Evolutionary conservation across 2,113 vertebrate species (phyloP).

Genomic region (Coryphaenoides rupestris): DNA sequence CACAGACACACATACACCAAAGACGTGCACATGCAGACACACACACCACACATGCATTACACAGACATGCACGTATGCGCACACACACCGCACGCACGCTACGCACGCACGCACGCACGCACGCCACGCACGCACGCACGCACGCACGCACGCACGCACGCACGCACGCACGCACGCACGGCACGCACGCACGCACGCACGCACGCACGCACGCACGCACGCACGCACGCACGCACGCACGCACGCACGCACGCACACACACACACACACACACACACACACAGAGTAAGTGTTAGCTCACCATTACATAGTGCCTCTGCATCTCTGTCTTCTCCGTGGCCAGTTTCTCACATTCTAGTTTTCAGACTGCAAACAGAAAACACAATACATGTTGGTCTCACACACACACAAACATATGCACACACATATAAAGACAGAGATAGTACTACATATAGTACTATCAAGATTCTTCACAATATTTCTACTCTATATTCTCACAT

Average conservation of each 20-base stretch:
- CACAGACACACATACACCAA: not conserved
- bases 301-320: conserved; percentile 98
- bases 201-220: not conserved
- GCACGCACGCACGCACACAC: not conserved
- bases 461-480: no score
- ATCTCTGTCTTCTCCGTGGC: conserved; percentile 98
- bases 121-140: not conserved
- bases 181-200: not conserved
- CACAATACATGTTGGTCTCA: conserved; percentile 2
- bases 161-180: not conserved
- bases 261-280: conserved; percentile 2
- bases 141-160: not conserved
- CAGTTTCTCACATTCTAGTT: conserved; percentile 94
- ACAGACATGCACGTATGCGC: no score
- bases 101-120: not conserved
- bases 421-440: not conserved
- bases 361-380: conserved; percentile 79
- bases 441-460: not conserved
- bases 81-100: no score
- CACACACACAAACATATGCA: not conserved
- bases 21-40: not conserved
- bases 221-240: not conserved
- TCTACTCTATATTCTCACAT: no score
- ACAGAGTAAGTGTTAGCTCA: conserved; percentile 64
- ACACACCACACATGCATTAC: not conserved